phyloP scores from a whole-genome alignment of 2,113 vertebrate species.

The Oenanthe melanoleuca region DNA sequence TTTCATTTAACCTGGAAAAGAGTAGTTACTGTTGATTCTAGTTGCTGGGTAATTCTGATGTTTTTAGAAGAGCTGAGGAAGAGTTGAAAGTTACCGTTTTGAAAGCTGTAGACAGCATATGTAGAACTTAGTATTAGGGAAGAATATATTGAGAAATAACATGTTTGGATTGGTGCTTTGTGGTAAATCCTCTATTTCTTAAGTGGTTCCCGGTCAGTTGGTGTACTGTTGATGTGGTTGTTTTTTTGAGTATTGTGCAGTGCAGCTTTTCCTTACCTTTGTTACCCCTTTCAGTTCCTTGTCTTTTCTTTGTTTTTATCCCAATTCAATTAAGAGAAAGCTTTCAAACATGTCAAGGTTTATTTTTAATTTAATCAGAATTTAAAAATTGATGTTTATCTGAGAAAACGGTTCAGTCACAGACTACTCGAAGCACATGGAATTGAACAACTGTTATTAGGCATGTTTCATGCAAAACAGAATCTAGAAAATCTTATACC shows the following conservation, averaged over 20 bases:
- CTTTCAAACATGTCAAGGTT: neutral
- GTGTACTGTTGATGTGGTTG: neutral
- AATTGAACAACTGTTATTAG: neutral
- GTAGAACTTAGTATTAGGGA: neutral
- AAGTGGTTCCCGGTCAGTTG: accelerated
- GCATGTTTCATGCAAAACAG: neutral
- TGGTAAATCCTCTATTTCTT: neutral
- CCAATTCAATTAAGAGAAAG: neutral
- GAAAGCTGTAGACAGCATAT: neutral
- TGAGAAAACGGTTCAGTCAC: neutral
- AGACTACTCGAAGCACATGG: neutral
- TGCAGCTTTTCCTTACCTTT: neutral
- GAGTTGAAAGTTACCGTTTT: neutral
- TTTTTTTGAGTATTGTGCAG: neutral
- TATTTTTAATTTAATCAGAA: neutral
- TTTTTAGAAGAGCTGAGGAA: neutral
- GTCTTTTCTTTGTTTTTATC: neutral
- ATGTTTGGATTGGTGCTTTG: neutral
- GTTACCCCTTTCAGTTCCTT: neutral
- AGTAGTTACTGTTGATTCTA: neutral
- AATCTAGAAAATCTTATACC: neutral
- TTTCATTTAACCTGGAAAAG: neutral
- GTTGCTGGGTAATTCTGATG: neutral
- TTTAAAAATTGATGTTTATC: neutral
- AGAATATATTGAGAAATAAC: neutral